Base-by-base conservation (phyloP, 2,113 vertebrate genomes). In the Chaenogobius annularis region DNA sequence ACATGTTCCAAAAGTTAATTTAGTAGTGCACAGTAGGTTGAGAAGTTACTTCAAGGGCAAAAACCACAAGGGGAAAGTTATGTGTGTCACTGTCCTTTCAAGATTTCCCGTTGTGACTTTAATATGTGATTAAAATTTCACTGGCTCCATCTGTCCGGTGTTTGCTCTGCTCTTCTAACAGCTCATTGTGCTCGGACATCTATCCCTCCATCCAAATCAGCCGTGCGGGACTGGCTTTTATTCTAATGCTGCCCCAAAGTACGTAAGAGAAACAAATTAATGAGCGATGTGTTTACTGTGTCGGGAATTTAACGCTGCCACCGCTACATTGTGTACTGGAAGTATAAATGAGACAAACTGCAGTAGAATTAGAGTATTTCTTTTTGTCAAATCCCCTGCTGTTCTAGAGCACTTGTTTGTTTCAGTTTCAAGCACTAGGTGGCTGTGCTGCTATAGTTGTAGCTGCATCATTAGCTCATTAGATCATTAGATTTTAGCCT, bases 1-100 rank as follows among this genome's bases (percentile, higher is more conserved):
- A 83, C 50, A 72, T 23, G 80, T 65, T 68, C 11, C n/a, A 22
- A 73, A 77, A 84, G 70, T 62, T 79, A 66, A 83, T 80, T 80
- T 73, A 5, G 56, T 68, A 20, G 63, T 68, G 71, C 68, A 23
- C 68, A 1, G 13, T 70, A 78, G 77, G 84, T 76, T 68, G 55
- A 55, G 37, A 79, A 77, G 22, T 13, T 26, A 22, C 65, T 74
- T 72, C 77, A 85, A 86, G 75, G 80, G 7, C 81, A 78, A 78
- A 61, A 68, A 3, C 74, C 79, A 83, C 62, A 81, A 74, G 74
- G 77, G 69, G 72, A 55, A 14, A 44, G 40, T 59, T 73, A 48
- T 69, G 17, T 47, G 31, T 6, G 9, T 61, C 40, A 46, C 69
- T 70, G 13, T 62, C 26, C 62, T 20, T 63, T 76, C 22, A 72